phyloP scores from a whole-genome alignment of 2,797 vertebrate genomes.

The Pitangus sulphuratus region DNA sequence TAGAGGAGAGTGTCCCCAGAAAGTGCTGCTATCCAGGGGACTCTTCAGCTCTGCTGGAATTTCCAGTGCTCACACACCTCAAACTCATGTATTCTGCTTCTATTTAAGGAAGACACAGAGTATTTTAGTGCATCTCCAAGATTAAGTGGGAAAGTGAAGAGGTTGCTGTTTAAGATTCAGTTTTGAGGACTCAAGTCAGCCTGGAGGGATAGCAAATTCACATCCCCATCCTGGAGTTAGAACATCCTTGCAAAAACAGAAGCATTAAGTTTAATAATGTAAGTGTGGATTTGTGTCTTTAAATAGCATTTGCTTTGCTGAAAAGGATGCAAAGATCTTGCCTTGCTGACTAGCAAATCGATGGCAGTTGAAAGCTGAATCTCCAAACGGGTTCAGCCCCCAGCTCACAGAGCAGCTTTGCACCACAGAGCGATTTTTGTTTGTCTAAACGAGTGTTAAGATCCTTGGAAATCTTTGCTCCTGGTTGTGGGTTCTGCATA shows the following conservation, averaged over 20 bases:
- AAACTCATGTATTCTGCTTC: not conserved
- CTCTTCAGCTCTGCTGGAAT: conserved; percentile 8
- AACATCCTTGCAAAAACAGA: not conserved
- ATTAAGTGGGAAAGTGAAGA: conserved; percentile 10
- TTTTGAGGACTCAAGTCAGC: conserved; percentile 12
- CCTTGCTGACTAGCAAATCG: not conserved
- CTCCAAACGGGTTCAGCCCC: not conserved
- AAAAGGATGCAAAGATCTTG: not conserved
- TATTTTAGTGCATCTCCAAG: conserved; percentile 28
- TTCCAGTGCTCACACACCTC: not conserved
- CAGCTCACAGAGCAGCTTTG: not conserved
- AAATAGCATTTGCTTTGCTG: not conserved
- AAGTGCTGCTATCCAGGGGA: conserved; percentile 14
- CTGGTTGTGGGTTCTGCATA: conserved; percentile 29
- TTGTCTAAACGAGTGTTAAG: not conserved
- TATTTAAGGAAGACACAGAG: not conserved
- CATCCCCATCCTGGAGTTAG: not conserved
- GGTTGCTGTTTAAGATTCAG: conserved; percentile 11
- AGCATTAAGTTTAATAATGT: not conserved
- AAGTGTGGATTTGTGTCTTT: not conserved
- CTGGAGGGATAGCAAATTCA: not conserved
- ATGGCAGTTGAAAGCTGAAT: not conserved
- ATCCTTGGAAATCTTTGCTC: conserved; percentile 42
- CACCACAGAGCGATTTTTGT: not conserved
- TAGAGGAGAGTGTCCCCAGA: not conserved